Evolutionary conservation across 2,888 invertebrate species (phyloP), one percentile per base, ranked within the genome.

Genomic region (Marasmarcha lunaedactyla): DNA sequence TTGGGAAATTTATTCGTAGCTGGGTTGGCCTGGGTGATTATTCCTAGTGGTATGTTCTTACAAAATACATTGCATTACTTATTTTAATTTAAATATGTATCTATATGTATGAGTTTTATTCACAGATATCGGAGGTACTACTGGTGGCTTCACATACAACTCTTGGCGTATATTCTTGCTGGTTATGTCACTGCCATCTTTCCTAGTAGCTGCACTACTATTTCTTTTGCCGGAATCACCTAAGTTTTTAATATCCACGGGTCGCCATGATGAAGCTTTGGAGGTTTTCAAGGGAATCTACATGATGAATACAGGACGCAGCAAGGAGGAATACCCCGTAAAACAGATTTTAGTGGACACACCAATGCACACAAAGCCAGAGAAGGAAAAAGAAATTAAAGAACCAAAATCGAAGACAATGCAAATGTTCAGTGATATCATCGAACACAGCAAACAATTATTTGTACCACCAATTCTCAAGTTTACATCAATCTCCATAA

Each of bases 161-260:
- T 95, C 95, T 39, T 96, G 96, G 96, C 89, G 95, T 57, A 92
- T 96, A 57, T 96, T 95, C 77, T 83, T 96, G 55, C 83, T 94
- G 54, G 88, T 95, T 46, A 95, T 95, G 85, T 92, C 95, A 50
- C 71, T 94, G 55, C 96, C 96, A 39, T 94, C 94, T 40, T 91
- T 96, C 67, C 71, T 95, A 46, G 95, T 96, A 42, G 94, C 93
- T 40, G 88, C 90, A 45, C 79, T 95, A 49, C 86, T 96, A 25
- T 87, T 93, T 69, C 88, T 93, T 52, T 81, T 94, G 56, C 96
- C 96, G 2, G 96, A 96, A 72, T 95, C 95, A 52, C 95, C 96
- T 1, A 95, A 95, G 67, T 96, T 93, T 73, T 84, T 95, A 39
- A 83, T 96, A 46, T 87, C 91, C 34, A 89, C 89, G 48, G 92